A percentile compares a stretch with the other conserved stretches of the same genome.
Evolutionary conservation across 2,113 vertebrate species (phyloP).

Genomic region (Eidolon helvum): DNA sequence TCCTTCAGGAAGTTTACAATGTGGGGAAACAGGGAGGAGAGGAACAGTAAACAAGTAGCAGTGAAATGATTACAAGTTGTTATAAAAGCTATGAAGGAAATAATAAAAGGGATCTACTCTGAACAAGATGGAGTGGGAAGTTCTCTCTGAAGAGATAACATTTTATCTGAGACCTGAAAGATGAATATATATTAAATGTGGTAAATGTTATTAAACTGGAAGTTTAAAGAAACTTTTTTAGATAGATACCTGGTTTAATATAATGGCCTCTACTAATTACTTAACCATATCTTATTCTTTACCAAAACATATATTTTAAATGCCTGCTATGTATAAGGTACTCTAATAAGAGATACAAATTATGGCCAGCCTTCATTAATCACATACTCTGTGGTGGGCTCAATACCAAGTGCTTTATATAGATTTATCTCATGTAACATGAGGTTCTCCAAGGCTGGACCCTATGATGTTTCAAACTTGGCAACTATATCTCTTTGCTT

Average conservation of each 20-base stretch:
- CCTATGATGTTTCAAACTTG: background rate
- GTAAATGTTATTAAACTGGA: slow-evolving; percentile 10
- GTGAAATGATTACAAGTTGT: background rate
- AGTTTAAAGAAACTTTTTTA: background rate
- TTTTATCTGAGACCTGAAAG: slow-evolving; percentile 17
- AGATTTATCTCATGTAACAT: background rate
- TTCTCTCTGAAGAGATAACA: background rate
- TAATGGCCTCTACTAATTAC: background rate
- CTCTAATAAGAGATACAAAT: slow-evolving; percentile 27
- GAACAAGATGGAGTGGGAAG: background rate
- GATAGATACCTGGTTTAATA: background rate
- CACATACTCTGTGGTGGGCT: background rate
- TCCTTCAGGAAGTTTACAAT: background rate
- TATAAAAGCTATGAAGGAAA: background rate
- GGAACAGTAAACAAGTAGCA: background rate
- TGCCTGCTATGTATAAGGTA: background rate
- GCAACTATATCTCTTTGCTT: background rate
- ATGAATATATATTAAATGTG: background rate
- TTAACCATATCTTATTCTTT: slow-evolving; percentile 41
- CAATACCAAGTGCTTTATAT: background rate
- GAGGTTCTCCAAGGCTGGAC: background rate
- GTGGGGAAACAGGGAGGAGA: background rate
- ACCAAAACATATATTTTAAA: slow-evolving; percentile 9
- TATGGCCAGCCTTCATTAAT: background rate
- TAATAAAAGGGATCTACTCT: background rate